These are phyloP conservation scores for Epiblema foenella DNA, from an alignment of 2,888 invertebrate genomes.

Conservation along the genomic window DNA sequence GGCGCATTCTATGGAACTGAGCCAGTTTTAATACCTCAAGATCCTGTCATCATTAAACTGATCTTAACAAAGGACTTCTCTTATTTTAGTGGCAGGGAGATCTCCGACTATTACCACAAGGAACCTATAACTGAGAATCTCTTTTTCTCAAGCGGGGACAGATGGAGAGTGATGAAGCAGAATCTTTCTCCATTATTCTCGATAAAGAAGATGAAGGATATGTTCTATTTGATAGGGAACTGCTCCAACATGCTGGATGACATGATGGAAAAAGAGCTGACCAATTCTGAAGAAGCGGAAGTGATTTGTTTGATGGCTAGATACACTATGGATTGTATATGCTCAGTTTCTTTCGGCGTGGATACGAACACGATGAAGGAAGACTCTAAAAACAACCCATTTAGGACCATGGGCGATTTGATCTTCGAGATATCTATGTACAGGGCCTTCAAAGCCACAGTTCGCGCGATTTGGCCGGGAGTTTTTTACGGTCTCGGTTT, in stretches of 20 bases:
- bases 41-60: constrained; percentile 54
- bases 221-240: constrained; percentile 56
- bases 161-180: constrained; percentile 55
- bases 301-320: constrained; percentile 50
- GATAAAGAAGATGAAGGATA: constrained; percentile 54
- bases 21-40: constrained; percentile 45
- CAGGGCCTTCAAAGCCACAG: constrained; percentile 47
- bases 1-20: constrained; percentile 45
- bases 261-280: constrained; percentile 45
- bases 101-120: constrained; percentile 47
- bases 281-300: constrained; percentile 45
- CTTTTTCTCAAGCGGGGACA: constrained; percentile 53
- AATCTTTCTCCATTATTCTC: constrained; percentile 55
- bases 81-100: constrained; percentile 53
- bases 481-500: constrained; percentile 56
- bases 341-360: constrained; percentile 57
- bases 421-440: constrained; percentile 49
- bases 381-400: constrained; percentile 51
- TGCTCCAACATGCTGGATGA: constrained; percentile 50
- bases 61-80: constrained; percentile 55
- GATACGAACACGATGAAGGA: constrained; percentile 55
- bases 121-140: constrained; percentile 53
- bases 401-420: constrained; percentile 51
- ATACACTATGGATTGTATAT: constrained; percentile 57
- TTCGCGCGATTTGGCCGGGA: constrained; percentile 56